phyloP scores from a whole-genome alignment of 2,797 vertebrate genomes.

The Pagetopsis macropterus region DNA sequence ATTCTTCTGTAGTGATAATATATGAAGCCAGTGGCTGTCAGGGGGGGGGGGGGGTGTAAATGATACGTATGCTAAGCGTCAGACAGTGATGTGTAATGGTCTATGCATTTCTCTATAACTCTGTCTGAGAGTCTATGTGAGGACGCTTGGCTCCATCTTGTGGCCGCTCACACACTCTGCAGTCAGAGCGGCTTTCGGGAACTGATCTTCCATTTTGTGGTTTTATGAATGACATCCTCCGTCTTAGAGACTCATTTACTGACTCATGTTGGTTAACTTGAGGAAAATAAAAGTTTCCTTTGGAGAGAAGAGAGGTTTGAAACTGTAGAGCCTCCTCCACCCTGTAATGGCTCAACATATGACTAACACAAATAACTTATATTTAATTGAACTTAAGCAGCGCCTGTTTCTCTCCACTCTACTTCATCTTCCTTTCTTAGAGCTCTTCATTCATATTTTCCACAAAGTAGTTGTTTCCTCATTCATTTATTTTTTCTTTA shows the following conservation, averaged over 20 bases:
- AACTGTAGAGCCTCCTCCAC: background rate
- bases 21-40: background rate
- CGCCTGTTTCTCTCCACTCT: slow-evolving; percentile 1
- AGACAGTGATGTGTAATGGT: background rate
- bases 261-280: too few species aligned
- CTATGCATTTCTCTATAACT: background rate
- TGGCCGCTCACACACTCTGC: slow-evolving; percentile 47
- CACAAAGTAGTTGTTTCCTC: slow-evolving; percentile 40
- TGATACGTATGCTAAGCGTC: background rate
- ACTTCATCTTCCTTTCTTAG: background rate
- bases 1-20: background rate
- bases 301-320: background rate
- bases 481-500: slow-evolving; percentile 76
- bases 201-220: slow-evolving; percentile 69
- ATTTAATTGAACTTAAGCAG: background rate
- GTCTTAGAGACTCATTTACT: background rate
- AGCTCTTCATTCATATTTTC: slow-evolving; percentile 16
- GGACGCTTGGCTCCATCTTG: slow-evolving; percentile 66
- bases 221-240: background rate
- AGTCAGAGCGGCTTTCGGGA: background rate
- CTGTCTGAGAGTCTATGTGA: background rate
- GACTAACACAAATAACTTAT: background rate
- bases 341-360: background rate
- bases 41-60: background rate
- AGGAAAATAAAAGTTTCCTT: background rate